Evolutionary conservation across 2,113 vertebrate species (phyloP).

Genomic region (Halichoeres trimaculatus): DNA sequence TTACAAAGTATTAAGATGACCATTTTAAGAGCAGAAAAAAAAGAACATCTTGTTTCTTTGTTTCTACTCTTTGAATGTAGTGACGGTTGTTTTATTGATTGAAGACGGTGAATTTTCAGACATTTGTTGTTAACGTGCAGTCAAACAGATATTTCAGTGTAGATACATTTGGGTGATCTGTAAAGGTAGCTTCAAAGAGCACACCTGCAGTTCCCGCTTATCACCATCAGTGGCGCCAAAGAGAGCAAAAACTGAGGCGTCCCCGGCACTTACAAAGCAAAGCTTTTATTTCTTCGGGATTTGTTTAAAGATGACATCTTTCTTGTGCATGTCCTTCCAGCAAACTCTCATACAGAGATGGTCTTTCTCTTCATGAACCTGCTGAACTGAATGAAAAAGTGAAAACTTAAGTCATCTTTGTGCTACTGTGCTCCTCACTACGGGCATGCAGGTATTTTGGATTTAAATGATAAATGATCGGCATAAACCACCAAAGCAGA

Average conservation of each 20-base stretch:
- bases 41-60: no score
- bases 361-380: conserved; percentile 31
- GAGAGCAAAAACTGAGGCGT: neutral
- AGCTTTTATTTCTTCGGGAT: neutral
- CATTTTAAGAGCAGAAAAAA: no score
- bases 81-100: no score
- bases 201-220: neutral
- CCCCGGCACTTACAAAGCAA: no score
- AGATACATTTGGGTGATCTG: no score
- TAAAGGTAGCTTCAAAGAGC: neutral
- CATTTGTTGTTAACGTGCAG: no score
- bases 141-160: no score
- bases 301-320: conserved; percentile 48
- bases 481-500: conserved; percentile 57
- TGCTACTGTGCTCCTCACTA: conserved; percentile 36
- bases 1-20: no score
- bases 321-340: conserved; percentile 24
- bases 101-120: no score
- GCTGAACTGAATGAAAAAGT: conserved; percentile 32
- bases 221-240: neutral
- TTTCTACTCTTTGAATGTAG: no score
- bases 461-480: conserved; percentile 44
- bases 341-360: conserved; percentile 31
- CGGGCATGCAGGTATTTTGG: conserved; percentile 69
- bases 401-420: conserved; percentile 30